These are phyloP conservation scores for Euzetes globulus DNA, from an alignment of 2,888 invertebrate genomes.

Conservation along the genomic window DNA sequence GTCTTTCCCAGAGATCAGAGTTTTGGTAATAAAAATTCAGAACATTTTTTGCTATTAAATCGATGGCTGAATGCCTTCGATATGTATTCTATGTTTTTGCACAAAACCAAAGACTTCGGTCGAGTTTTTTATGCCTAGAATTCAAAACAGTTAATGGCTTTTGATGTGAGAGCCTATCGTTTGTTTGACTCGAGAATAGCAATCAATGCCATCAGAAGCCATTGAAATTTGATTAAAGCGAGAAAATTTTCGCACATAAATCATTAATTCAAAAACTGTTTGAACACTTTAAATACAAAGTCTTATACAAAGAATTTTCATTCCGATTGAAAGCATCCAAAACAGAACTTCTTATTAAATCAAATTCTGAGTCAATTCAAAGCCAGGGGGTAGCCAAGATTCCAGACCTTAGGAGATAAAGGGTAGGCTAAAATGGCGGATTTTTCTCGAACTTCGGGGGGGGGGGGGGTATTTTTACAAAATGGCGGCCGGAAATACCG, in stretches of 20 bases:
- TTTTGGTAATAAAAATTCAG: not conserved
- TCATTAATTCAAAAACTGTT: not conserved
- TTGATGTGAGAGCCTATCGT: not conserved
- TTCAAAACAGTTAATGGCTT: constrained; percentile 24
- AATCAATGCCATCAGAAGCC: not conserved
- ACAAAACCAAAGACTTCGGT: not conserved
- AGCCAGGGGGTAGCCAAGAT: too few species aligned
- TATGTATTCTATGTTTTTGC: constrained; percentile 1
- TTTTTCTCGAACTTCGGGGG: too few species aligned
- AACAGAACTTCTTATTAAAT: not conserved
- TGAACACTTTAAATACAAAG: not conserved
- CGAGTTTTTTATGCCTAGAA: constrained; percentile 1
- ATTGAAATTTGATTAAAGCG: not conserved
- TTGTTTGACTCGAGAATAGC: not conserved
- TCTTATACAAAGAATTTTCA: not conserved
- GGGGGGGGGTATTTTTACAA: too few species aligned
- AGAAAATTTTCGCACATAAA: not conserved
- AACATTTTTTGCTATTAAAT: constrained; percentile 13
- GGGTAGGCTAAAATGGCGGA: too few species aligned
- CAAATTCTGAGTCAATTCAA: not conserved
- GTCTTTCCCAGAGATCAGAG: not conserved
- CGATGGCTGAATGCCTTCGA: not conserved
- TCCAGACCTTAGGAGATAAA: too few species aligned
- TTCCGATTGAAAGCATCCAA: not conserved
- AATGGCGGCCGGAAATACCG: too few species aligned